Percentiles rank a stretch among this genome's conserved stretches.
Conservation (phyloP, 2,888 invertebrate species). For the Leptarthrus brevirostris region DNA sequence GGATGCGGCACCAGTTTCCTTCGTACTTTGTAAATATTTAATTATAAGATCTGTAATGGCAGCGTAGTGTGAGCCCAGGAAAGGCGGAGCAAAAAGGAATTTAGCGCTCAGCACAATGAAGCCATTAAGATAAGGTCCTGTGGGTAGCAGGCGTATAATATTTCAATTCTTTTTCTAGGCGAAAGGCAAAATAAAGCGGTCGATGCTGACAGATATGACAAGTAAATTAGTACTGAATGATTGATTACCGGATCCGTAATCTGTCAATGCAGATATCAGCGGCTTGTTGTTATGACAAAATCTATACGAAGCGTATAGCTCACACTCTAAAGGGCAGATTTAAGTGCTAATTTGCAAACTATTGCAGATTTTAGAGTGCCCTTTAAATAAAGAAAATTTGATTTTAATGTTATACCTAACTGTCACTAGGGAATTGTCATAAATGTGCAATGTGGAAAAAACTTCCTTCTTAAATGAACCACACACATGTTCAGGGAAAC, state of each 20-base stretch:
- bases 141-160: not conserved
- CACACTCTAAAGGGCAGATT: too few species aligned
- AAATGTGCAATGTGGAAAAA: too few species aligned
- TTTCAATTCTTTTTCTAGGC: not conserved
- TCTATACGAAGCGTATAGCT: too few species aligned
- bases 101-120: constrained; percentile 12
- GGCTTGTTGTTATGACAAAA: too few species aligned
- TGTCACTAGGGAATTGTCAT: too few species aligned
- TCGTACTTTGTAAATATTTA: constrained; percentile 22
- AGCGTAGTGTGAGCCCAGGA: not conserved
- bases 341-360: too few species aligned
- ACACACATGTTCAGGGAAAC: too few species aligned
- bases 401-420: too few species aligned
- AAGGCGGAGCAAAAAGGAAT: not conserved
- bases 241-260: constrained; percentile 33
- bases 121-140: constrained; percentile 13
- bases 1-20: constrained; percentile 26
- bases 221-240: constrained; percentile 21
- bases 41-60: constrained; percentile 20
- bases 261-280: constrained; percentile 5
- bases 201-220: constrained; percentile 21
- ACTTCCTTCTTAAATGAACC: too few species aligned
- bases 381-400: too few species aligned
- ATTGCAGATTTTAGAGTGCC: too few species aligned
- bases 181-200: constrained; percentile 18